Evolutionary conservation across 2,797 vertebrate genomes (phyloP).

Genomic region (Smutsia gigantea): DNA sequence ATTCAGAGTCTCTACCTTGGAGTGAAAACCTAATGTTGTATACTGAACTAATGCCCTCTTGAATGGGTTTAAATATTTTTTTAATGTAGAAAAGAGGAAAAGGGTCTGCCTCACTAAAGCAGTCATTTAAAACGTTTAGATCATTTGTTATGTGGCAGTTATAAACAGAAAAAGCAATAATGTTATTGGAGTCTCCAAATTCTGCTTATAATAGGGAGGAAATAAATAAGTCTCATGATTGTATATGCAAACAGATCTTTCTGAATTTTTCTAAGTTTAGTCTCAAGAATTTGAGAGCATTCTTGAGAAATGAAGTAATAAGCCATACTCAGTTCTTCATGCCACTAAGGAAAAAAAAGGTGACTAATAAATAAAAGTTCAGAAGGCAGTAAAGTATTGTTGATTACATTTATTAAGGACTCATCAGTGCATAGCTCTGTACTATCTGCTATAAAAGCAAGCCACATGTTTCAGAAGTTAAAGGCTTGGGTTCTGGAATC

Average conservation of each 20-base stretch:
- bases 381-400: background rate
- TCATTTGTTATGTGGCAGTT: background rate
- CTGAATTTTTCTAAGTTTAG: background rate
- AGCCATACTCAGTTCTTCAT: background rate
- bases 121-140: background rate
- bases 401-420: background rate
- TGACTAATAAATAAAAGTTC: background rate
- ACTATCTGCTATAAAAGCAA: background rate
- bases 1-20: background rate
- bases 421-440: background rate
- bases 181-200: background rate
- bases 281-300: slow-evolving; percentile 8
- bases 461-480: background rate
- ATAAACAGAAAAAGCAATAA: background rate
- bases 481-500: background rate
- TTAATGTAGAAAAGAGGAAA: slow-evolving; percentile 20
- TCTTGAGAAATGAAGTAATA: background rate
- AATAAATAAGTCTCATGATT: slow-evolving; percentile 1
- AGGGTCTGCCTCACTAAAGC: background rate
- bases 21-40: background rate
- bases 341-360: background rate
- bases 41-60: background rate
- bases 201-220: slow-evolving; percentile 25
- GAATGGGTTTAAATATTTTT: background rate
- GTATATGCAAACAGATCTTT: background rate